Evolutionary conservation across 2,797 vertebrate species (phyloP), one percentile per base, ranked within the genome.

Genomic region (Notolepis coatsorum): DNA sequence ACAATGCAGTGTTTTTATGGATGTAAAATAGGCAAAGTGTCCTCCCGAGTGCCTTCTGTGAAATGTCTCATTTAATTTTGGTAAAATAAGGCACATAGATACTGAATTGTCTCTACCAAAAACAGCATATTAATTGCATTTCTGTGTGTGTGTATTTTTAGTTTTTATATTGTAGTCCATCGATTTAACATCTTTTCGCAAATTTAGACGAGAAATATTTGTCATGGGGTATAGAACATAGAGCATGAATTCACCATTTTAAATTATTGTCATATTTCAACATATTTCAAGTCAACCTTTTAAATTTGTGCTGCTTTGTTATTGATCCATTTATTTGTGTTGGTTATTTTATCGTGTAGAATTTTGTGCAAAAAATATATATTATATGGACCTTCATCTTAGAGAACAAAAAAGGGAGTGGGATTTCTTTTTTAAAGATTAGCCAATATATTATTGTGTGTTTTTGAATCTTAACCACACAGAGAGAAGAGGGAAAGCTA

Each of bases 371-470:
- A 83, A 77, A 78, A 61, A 21, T 71, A 86, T 70, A 85, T 21
- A 79, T 76, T 63, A 46, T 83, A 79, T 82, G 86, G 87, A 85
- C 84, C 89, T 87, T 77, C 80, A 84, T 91, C 84, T 28, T 18
- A 57, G 7, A 62, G 53, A 58, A 56, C 54, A 15, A 8, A 42
- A 50, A 61, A 39, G 39, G 90, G 89, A 91, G 87, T 78, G 89
- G 90, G 88, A 83, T 89, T 88, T 73, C 61, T 95, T 94, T 93
- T 89, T 94, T 93, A 94, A 93, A 90, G 93, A 92, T 92, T 93
- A 91, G 94, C 93, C 93, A 84, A 80, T 89, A 91, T 88, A 27
- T 93, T 93, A 92, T 72, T 53, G 45, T 61, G 65, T 68, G 65
- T 75, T 59, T 70, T 64, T 48, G 51, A 61, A 45, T 59, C 46